Conservation (phyloP, 2,888 invertebrate genomes). For the Ferdinandea cuprea region DNA sequence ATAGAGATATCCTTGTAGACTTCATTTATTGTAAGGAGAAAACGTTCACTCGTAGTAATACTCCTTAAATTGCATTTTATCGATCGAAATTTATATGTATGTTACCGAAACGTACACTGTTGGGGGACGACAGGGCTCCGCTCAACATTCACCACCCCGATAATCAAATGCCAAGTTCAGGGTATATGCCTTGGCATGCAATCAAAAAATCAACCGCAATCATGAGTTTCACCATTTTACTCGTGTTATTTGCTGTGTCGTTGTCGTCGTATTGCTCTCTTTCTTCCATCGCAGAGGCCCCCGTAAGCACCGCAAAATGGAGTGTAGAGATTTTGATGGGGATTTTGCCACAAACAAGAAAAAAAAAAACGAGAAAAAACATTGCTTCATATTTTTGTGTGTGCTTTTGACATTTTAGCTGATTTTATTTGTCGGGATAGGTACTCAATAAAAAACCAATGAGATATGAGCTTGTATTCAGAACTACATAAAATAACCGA, state of each 20-base stretch:
- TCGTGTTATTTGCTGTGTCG: slow-evolving; percentile 29
- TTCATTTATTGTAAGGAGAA: slow-evolving; percentile 17
- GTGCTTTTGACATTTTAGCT: slow-evolving; percentile 68
- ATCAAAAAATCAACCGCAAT: slow-evolving; percentile 73
- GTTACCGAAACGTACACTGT: background rate
- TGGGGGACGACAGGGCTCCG: background rate
- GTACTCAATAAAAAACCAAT: slow-evolving; percentile 18
- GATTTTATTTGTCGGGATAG: slow-evolving; percentile 61
- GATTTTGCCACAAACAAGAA: slow-evolving; percentile 14
- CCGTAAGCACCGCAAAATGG: slow-evolving; percentile 19
- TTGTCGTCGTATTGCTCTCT: slow-evolving; percentile 1
- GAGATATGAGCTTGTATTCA: background rate
- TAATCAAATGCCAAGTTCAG: slow-evolving; percentile 69
- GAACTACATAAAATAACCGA: too few species aligned
- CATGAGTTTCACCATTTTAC: slow-evolving; percentile 47
- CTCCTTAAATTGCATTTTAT: slow-evolving; percentile 72
- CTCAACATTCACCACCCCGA: slow-evolving; percentile 31
- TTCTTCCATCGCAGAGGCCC: slow-evolving; percentile 9
- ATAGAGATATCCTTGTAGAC: slow-evolving; percentile 24
- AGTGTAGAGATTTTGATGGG: slow-evolving; percentile 30
- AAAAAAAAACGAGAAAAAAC: background rate
- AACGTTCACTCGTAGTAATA: slow-evolving; percentile 46
- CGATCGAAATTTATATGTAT: slow-evolving; percentile 35
- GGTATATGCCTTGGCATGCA: slow-evolving; percentile 64
- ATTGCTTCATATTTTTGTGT: slow-evolving; percentile 30